Evolutionary conservation across 2,797 vertebrate genomes (phyloP), one percentile per base, ranked within the genome.

Genomic region (Karalla daura): DNA sequence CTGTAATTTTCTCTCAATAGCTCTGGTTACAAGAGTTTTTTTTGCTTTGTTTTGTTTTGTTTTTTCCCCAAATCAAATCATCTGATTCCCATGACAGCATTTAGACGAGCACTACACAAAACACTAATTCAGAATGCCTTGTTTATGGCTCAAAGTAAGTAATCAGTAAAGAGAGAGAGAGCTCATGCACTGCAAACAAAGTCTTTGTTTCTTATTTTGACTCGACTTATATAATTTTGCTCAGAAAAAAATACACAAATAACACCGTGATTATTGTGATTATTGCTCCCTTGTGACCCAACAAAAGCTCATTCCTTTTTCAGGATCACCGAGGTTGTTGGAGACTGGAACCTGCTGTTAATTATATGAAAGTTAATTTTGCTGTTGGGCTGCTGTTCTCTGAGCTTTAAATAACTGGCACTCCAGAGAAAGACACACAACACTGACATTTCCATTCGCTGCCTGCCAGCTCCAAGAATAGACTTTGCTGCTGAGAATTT

Each of bases 391-490:
- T 32, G 24, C 46, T 12, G 15, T 17, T 15, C 25, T 27, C 21
- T 1, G 24, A 33, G 67, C 52, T 81, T 78, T 63, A 82, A 77
- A 85, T 84, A 84, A 49, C 45, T 12, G 7, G 2, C 13, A 55
- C 52, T 63, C 43, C 17, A 58, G 46, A 67, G 47, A 67, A 50
- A 66, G 33, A 78, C 66, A 20, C 15, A 28, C 30, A 46, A 27
- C 21, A 4, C 17, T 70, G 45, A 72, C 35, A 52, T 81, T 87
- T 80, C 70, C 80, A 75, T 73, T 72, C 41, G 41, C 55, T 20
- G 63, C 27, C 70, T 69, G 68, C 69, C 72, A 81, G 45, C 13
- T 64, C 68, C 62, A 40, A 59, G 51, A 90, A 89, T 83, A 85
- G 74, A 62, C 33, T 52, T 49, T 40, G 21, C 47, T 56, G 43